These are phyloP conservation scores for Neotoma lepida DNA, from an alignment of 2,113 vertebrate species.

Conservation along the genomic window DNA sequence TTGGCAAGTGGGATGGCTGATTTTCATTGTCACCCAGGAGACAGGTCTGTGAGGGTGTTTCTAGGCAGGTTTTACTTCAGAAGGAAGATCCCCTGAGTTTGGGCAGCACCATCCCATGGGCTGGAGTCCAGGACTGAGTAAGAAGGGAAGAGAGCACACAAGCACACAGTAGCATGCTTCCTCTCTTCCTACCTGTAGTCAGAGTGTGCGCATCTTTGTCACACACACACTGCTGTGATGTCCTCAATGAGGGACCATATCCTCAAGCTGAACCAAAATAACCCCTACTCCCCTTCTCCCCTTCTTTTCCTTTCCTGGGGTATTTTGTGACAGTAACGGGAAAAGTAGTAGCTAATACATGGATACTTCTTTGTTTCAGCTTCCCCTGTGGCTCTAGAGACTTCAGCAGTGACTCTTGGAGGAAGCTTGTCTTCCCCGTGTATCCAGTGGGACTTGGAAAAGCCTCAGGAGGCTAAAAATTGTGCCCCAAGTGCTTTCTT, in stretches of 20 bases:
- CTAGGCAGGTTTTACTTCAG: background rate
- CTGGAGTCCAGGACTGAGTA: background rate
- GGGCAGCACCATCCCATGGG: background rate
- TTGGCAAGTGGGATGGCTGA: background rate
- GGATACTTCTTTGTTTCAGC: background rate
- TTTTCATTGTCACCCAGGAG: background rate
- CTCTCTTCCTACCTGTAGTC: background rate
- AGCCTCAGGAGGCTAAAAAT: slow-evolving; percentile 7
- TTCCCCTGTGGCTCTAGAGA: background rate
- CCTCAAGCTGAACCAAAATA: background rate
- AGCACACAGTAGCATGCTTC: background rate
- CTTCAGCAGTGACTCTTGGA: background rate
- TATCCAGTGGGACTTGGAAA: slow-evolving; percentile 22
- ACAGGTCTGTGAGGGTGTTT: background rate
- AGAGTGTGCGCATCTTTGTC: background rate
- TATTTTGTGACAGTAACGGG: background rate
- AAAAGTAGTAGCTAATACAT: background rate
- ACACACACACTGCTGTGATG: background rate
- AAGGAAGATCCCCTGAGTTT: background rate
- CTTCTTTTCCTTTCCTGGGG: background rate
- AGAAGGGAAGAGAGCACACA: background rate
- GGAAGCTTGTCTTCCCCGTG: background rate
- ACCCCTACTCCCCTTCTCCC: background rate
- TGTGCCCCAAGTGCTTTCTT: slow-evolving; percentile 21
- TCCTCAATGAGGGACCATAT: background rate